phyloP scores from a whole-genome alignment of 2,797 vertebrate genomes.

The Myotis findleyi region DNA sequence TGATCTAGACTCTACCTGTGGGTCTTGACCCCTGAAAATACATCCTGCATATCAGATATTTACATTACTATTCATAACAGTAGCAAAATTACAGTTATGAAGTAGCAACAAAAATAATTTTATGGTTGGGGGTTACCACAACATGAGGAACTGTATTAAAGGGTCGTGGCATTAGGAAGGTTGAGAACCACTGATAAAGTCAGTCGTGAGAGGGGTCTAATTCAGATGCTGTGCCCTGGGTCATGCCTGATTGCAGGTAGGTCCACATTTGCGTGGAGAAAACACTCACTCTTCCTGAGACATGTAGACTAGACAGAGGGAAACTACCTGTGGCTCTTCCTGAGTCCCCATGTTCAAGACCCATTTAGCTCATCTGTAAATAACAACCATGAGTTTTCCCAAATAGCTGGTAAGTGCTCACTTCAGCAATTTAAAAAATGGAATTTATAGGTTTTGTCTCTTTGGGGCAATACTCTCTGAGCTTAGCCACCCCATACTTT shows the following conservation, averaged over 20 bases:
- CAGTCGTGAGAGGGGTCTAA: neutral
- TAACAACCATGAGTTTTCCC: neutral
- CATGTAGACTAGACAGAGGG: neutral
- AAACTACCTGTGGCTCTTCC: neutral
- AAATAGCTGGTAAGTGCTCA: neutral
- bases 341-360: neutral
- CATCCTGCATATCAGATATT: no score
- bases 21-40: no score
- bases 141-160: no score
- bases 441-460: neutral
- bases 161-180: no score
- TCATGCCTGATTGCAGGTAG: neutral
- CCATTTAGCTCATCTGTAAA: neutral
- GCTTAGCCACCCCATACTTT: neutral
- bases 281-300: neutral
- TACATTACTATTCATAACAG: no score
- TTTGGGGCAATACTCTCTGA: neutral
- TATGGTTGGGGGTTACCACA: no score
- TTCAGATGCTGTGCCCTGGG: neutral
- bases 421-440: constrained; percentile 35
- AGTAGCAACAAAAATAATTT: no score
- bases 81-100: no score
- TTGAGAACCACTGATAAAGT: neutral
- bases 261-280: neutral
- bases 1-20: no score